Evolutionary conservation across 2,888 invertebrate genomes (phyloP), one percentile per base, ranked within the genome.

Genomic region (Tortricodes alternella): DNA sequence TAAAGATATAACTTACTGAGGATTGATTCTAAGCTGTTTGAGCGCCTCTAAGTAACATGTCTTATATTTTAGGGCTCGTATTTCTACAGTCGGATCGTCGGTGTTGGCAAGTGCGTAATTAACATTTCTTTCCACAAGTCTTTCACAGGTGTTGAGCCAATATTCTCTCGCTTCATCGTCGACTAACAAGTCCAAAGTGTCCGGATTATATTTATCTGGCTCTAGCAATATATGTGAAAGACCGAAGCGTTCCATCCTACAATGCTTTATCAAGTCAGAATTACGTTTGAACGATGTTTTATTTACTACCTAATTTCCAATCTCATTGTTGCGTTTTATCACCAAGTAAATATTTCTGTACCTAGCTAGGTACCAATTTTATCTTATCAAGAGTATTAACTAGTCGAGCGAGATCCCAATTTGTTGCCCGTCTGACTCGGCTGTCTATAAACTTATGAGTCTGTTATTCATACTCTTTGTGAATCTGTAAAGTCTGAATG

Each of bases 141-240:
- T 95, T 78, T 96, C 95, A 77, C 99, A 96, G 80, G 98, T 97
- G 62, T 94, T 93, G 41, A 99, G 92, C 99, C 99, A 99, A 84
- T 98, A 99, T 65, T 92, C 93, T 78, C 96, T 93, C 9, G 98
- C 98, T 76, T 96, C 95, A 63, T 92, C 92, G 80, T 99, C 97
- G 69, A 93, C 93, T 59, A 95, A 93, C 56, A 99, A 92, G 87
- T 99, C 97, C 63, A 98, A 94, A 23, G 97, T 97, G 82, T 99
- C 99, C 1, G 99, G 97, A 78, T 93, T 93, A 89, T 99, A 99
- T 73, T 93, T 92, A 65, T 92, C 91, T 50, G 95, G 94, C 83
- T 97, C 94, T 65, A 92, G 92, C 59, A 99, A 89, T 66, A 99
- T 81, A 63, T 90, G 89, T 44, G 85, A 80, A 58, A 89, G 74